Base-by-base conservation (phyloP, 2,113 vertebrate genomes). In the Sprattus sprattus region DNA sequence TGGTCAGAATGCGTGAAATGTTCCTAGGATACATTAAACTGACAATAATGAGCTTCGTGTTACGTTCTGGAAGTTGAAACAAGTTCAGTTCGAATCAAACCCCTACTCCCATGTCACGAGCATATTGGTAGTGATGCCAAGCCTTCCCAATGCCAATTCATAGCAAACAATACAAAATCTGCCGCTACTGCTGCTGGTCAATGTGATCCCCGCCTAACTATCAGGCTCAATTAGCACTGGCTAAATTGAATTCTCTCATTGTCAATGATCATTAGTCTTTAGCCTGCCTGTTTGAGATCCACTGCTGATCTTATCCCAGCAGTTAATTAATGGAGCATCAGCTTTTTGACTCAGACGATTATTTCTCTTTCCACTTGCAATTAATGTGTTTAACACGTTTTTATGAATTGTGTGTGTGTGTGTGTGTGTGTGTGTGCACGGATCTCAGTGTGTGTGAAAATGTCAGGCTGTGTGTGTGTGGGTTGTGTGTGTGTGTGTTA, bases 321-420 rank as follows among this genome's bases (percentile, higher is more conserved):
- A 85, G 83, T 82, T 85, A 81, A 88, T 87, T 86, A 50, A 88
- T 83, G 49, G 85, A 54, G 45, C 45, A 85, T 85, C 39, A 52
- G 82, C 52, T 82, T 82, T 85, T 25, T 82, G 81, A 83, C 75
- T 54, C 15, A 25, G 52, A 57, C 81, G 52, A n/a, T 32, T 67
- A 67, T 49, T 54, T 45, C 83, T 57, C 28, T 81, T 64, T 83
- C 82, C 67, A 50, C 6, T 50, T 75, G 81, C 67, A 87, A 82
- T 88, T 86, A 85, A 49, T 71, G n/a, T 16, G 32, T 82, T 83
- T 71, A 57, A 64, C 50, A 87, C 9, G 10, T 32, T 28, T 71
- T 32, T 71, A 10, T 28, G 4, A 45, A 22, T 10, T 57, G 8
- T 60, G 83, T 87, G 82, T 81, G 82, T 84, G 50, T 60, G 52